Evolutionary conservation across 2,113 vertebrate genomes (phyloP).

Genomic region (Rhinichthys klamathensis): DNA sequence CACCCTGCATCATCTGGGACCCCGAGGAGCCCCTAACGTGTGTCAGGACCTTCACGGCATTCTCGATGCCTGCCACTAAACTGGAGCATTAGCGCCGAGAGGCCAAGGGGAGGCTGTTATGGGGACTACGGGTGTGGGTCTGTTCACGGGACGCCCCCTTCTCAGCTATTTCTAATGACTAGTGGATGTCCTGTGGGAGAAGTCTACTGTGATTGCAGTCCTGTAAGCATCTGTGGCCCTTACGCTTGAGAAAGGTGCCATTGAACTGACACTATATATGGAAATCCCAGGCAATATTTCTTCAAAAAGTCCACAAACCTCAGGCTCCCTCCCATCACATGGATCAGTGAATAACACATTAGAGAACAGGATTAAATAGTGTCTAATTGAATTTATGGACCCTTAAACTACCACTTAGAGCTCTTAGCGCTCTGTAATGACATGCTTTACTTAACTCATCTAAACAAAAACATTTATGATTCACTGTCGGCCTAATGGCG

Average conservation of each 20-base stretch:
- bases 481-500: constrained; percentile 72
- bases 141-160: constrained; percentile 47
- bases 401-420: constrained; percentile 79
- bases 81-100: constrained; percentile 80
- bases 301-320: constrained; percentile 72
- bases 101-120: constrained; percentile 68
- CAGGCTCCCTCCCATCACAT: constrained; percentile 58
- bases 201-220: constrained; percentile 75
- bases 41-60: constrained; percentile 84
- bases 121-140: neutral
- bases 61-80: constrained; percentile 82
- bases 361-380: constrained; percentile 71
- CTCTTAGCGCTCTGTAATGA: constrained; percentile 74
- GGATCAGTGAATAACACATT: constrained; percentile 65
- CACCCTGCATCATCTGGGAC: constrained; percentile 63
- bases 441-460: constrained; percentile 79
- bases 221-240: constrained; percentile 83
- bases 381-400: constrained; percentile 83
- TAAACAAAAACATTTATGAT: constrained; percentile 77
- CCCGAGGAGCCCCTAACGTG: constrained; percentile 74
- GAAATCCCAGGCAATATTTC: constrained; percentile 82
- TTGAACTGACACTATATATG: constrained; percentile 88
- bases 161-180: constrained; percentile 79
- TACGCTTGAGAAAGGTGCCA: constrained; percentile 73
- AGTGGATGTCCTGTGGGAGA: constrained; percentile 79